A percentile compares a stretch with the other conserved stretches of the same genome.
phyloP scores from a whole-genome alignment of 1,140 invertebrate species.

The Drosophila subpulchrella region DNA sequence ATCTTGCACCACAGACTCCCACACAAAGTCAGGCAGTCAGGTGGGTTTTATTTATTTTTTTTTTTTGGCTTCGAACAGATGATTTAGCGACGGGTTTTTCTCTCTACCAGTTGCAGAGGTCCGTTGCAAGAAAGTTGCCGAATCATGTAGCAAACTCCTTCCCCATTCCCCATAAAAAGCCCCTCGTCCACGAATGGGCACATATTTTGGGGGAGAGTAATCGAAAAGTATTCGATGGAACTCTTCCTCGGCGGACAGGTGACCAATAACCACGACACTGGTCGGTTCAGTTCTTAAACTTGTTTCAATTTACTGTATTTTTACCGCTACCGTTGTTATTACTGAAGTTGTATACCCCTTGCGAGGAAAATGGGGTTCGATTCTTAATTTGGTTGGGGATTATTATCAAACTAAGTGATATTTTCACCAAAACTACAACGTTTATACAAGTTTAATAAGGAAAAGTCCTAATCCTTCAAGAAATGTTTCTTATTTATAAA shows the following conservation, averaged over 20 bases:
- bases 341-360: constrained; percentile 17
- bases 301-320: constrained; percentile 74
- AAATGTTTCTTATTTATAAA: no score
- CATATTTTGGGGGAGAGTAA: constrained; percentile 62
- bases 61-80: constrained; percentile 53
- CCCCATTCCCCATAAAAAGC: background rate
- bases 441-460: no score
- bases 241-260: constrained; percentile 68
- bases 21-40: constrained; percentile 73
- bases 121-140: constrained; percentile 73
- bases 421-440: background rate
- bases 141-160: constrained; percentile 59
- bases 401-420: background rate
- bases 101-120: constrained; percentile 50
- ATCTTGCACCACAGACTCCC: constrained; percentile 66
- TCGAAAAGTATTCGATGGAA: constrained; percentile 62
- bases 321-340: constrained; percentile 38
- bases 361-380: no score
- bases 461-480: no score
- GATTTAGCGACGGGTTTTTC: constrained; percentile 72
- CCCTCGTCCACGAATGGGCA: background rate
- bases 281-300: constrained; percentile 77
- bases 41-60: constrained; percentile 52
- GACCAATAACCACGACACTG: constrained; percentile 64
- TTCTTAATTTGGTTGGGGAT: background rate